Percentiles rank a stretch among this genome's conserved stretches.
phyloP scores from a whole-genome alignment of 2,888 invertebrate species.

The Mythimna ferrago region DNA sequence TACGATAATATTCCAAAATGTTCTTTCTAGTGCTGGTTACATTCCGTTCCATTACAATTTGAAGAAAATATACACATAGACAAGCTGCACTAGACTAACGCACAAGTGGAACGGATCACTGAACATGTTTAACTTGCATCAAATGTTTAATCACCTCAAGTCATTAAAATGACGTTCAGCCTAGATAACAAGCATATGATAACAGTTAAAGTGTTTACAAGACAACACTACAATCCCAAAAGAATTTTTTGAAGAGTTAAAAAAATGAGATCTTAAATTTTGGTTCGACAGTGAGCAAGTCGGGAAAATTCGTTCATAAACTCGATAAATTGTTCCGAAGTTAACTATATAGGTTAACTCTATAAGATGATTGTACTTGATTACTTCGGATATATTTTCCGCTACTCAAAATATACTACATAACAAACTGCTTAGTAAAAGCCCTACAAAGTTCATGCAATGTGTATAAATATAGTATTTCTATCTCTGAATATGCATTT shows the following conservation, averaged over 20 bases:
- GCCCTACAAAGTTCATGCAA: conserved; percentile 80
- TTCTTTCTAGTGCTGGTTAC: conserved; percentile 42
- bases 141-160: conserved; percentile 48
- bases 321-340: conserved; percentile 80
- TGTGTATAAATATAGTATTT: conserved; percentile 77
- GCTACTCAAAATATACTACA: conserved; percentile 72
- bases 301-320: conserved; percentile 83
- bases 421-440: conserved; percentile 75
- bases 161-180: conserved; percentile 49
- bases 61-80: conserved; percentile 37
- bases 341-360: conserved; percentile 70
- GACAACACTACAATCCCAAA: conserved; percentile 57
- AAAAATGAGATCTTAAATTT: conserved; percentile 88
- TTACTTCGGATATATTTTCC: conserved; percentile 75
- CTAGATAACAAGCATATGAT: conserved; percentile 53
- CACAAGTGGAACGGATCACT: conserved; percentile 64
- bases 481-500: conserved; percentile 78
- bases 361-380: conserved; percentile 86
- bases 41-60: conserved; percentile 26
- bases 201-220: conserved; percentile 58
- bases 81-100: conserved; percentile 36
- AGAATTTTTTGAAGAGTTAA: conserved; percentile 62
- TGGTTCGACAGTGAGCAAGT: conserved; percentile 88
- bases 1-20: conserved; percentile 39
- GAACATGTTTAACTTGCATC: conserved; percentile 55